These are phyloP conservation scores for Pollachius pollachius DNA, from an alignment of 2,113 vertebrate genomes.

Conservation along the genomic window DNA sequence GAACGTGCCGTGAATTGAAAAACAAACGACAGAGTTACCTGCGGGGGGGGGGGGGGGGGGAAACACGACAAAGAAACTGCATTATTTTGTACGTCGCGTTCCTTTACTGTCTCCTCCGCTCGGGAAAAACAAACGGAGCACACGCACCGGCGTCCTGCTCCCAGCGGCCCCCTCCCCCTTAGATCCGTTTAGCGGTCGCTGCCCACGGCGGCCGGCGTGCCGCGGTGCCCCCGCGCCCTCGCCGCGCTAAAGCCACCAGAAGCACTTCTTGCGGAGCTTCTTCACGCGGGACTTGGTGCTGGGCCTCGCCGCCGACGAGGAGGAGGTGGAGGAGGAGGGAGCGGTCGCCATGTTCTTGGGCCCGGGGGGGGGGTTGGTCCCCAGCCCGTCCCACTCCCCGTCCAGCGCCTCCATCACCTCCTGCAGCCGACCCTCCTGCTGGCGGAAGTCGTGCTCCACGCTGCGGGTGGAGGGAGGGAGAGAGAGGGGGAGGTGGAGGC, in stretches of 20 bases:
- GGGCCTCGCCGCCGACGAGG: constrained; percentile 36
- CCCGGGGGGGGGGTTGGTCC: not conserved
- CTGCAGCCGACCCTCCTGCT: constrained; percentile 89
- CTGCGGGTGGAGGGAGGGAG: constrained; percentile 62
- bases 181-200: too few relatives aligned
- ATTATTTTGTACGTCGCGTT: too few relatives aligned
- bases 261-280: constrained; percentile 94
- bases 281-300: constrained; percentile 81
- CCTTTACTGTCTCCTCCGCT: too few relatives aligned
- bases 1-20: too few relatives aligned
- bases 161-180: not conserved
- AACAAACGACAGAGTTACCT: too few relatives aligned
- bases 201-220: too few relatives aligned
- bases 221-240: too few relatives aligned
- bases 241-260: constrained; percentile 87
- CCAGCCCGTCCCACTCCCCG: constrained; percentile 68
- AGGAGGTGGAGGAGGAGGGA: not conserved
- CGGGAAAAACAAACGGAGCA: too few relatives aligned
- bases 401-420: constrained; percentile 84
- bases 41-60: too few relatives aligned
- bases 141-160: too few relatives aligned
- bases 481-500: constrained; percentile 12
- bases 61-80: too few relatives aligned
- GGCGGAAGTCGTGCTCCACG: constrained; percentile 94
- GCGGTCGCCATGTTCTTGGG: constrained; percentile 34